These are phyloP conservation scores for Echinometra lucunter DNA, from an alignment of 53 echinoderm and acorn worm genomes.

Conservation along the genomic window DNA sequence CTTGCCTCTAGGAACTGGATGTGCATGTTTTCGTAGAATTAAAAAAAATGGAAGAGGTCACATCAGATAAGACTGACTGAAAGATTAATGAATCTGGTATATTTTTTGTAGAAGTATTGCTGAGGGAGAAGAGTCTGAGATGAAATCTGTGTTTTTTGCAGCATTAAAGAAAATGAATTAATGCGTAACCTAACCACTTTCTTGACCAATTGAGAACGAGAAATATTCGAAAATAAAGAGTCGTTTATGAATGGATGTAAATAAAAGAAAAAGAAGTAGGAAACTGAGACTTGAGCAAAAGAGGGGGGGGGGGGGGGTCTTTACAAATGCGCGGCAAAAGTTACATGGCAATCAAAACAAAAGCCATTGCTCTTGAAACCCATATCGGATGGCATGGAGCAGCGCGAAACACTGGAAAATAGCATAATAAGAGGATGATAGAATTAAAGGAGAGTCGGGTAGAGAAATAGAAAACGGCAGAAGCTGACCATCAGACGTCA, in stretches of 20 bases:
- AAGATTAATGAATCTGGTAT: no score
- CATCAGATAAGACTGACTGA: background rate
- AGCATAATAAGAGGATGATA: background rate
- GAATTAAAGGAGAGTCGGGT: background rate
- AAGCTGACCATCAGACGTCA: background rate
- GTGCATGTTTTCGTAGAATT: background rate
- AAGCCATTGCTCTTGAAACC: background rate
- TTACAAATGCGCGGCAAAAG: background rate
- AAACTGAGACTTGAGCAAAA: background rate
- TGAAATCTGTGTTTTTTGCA: no score
- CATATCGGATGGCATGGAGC: background rate
- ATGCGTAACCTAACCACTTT: no score
- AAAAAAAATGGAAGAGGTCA: background rate
- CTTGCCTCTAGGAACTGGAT: background rate
- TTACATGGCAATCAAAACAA: background rate
- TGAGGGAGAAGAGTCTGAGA: no score
- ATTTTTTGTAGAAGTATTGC: no score
- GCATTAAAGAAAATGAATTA: no score
- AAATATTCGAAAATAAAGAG: no score
- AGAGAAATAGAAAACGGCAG: background rate
- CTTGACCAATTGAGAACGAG: no score
- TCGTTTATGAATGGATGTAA: no score
- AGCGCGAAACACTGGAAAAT: background rate
- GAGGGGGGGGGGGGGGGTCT: background rate
- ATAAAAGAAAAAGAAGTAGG: background rate